These are phyloP conservation scores for Esox niger DNA, from an alignment of 2,113 vertebrate species.

Conservation along the genomic window DNA sequence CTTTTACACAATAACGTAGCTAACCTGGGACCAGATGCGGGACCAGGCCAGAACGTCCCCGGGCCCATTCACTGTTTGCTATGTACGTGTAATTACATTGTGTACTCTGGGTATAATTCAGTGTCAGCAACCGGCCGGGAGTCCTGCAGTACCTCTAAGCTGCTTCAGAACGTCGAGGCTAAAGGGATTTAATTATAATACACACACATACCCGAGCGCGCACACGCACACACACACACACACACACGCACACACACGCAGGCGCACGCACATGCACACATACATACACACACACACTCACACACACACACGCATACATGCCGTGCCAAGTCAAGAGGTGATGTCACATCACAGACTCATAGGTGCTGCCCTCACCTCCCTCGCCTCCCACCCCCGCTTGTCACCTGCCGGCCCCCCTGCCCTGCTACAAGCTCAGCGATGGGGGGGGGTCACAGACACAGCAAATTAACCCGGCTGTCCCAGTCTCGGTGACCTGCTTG, in stretches of 20 bases:
- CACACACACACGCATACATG: not conserved
- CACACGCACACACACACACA: conserved; percentile 28
- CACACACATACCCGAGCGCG: conserved; percentile 24
- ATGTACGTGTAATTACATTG: conserved; percentile 60
- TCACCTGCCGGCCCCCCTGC: conserved; percentile 27
- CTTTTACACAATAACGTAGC: too few species aligned
- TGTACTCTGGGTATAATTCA: conserved; percentile 52
- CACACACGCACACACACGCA: not conserved
- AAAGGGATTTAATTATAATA: conserved; percentile 52
- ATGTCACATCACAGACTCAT: conserved; percentile 14
- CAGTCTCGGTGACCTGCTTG: conserved; percentile 36
- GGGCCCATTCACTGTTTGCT: not conserved
- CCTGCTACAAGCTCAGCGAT: conserved; percentile 13
- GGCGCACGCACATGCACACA: conserved; percentile 1
- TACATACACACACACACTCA: not conserved
- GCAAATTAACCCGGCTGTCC: conserved; percentile 41
- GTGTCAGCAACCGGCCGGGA: conserved; percentile 36
- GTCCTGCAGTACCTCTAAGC: not conserved
- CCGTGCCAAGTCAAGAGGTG: not conserved
- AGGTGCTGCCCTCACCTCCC: conserved; percentile 21
- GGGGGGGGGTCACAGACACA: not conserved
- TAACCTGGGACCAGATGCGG: too few species aligned
- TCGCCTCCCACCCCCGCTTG: conserved; percentile 32
- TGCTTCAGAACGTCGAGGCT: conserved; percentile 33
- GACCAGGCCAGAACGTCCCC: not conserved